Evolutionary conservation across 2,888 invertebrate genomes (phyloP).

Genomic region (Lysandra coridon): DNA sequence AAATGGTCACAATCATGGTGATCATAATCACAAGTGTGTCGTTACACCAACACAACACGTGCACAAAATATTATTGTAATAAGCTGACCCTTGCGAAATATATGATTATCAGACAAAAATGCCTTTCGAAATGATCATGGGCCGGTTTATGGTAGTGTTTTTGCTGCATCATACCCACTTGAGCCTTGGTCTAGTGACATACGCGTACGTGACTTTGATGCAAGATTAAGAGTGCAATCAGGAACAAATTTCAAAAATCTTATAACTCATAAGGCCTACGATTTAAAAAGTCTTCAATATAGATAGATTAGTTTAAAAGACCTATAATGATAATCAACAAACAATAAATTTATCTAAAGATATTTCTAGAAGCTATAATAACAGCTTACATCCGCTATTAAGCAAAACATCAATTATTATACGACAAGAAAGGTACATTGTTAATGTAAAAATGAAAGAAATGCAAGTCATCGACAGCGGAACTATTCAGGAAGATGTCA

Average conservation of each 20-base stretch:
- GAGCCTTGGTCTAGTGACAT: not conserved
- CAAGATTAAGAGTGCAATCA: not conserved
- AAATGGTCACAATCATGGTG: not conserved
- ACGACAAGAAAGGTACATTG: not conserved
- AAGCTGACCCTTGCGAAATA: slow-evolving; percentile 11
- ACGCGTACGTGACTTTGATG: not conserved
- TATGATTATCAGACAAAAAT: slow-evolving; percentile 2
- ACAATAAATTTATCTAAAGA: no score
- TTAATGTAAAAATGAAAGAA: not conserved
- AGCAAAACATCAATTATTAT: not conserved
- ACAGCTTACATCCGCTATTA: not conserved
- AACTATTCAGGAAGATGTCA: not conserved
- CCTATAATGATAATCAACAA: no score
- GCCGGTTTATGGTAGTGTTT: not conserved
- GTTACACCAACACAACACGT: not conserved
- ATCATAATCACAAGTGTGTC: not conserved
- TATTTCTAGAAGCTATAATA: no score
- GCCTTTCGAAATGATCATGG: slow-evolving; percentile 8
- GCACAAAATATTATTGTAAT: not conserved
- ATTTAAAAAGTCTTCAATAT: not conserved
- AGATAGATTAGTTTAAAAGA: no score
- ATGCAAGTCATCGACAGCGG: not conserved
- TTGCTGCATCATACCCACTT: not conserved
- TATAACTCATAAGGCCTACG: no score
- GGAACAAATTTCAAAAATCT: not conserved